Percentiles rank a stretch among this genome's conserved stretches.
phyloP scores from a whole-genome alignment of 2,888 invertebrate species.

The Drosophila ochracea region DNA sequence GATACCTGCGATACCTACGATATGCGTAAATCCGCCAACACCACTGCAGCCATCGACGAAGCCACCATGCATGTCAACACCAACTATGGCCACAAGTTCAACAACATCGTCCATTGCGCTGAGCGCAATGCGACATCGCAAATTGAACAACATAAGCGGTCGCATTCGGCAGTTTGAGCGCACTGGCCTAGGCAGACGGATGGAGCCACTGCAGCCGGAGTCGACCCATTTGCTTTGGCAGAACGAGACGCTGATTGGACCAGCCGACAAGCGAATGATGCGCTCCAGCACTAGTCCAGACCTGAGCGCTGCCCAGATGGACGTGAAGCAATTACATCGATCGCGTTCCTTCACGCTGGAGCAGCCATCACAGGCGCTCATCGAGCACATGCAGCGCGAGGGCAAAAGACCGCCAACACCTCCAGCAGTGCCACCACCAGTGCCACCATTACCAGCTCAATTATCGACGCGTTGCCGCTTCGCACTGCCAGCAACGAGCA shows the following conservation, averaged over 20 bases:
- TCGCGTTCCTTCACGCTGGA: slow-evolving; percentile 93
- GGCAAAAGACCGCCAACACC: slow-evolving; percentile 6
- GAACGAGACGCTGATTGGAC: slow-evolving; percentile 2
- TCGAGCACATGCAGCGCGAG: slow-evolving; percentile 79
- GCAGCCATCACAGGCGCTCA: slow-evolving; percentile 90
- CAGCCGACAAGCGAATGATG: slow-evolving; percentile 49
- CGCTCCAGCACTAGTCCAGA: slow-evolving; percentile 81
- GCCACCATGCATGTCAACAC: slow-evolving; percentile 3
- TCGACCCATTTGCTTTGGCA: slow-evolving; percentile 32
- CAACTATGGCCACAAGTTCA: not conserved
- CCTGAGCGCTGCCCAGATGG: slow-evolving; percentile 37
- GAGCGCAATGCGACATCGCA: slow-evolving; percentile 20
- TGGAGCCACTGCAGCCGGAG: not conserved
- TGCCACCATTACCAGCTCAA: not conserved
- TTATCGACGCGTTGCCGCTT: slow-evolving; percentile 25
- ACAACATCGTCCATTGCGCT: slow-evolving; percentile 1
- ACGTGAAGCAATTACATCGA: slow-evolving; percentile 85
- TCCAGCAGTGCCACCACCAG: not conserved
- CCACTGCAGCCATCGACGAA: slow-evolving; percentile 48
- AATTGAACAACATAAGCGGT: slow-evolving; percentile 47
- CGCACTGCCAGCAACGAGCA: not conserved
- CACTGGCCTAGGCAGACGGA: not conserved
- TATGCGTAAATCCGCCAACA: slow-evolving; percentile 83
- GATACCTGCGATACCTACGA: slow-evolving; percentile 63
- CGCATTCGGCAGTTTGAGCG: slow-evolving; percentile 55